Conservation (phyloP, 2,113 vertebrate species). For the Oreochromis aureus region DNA sequence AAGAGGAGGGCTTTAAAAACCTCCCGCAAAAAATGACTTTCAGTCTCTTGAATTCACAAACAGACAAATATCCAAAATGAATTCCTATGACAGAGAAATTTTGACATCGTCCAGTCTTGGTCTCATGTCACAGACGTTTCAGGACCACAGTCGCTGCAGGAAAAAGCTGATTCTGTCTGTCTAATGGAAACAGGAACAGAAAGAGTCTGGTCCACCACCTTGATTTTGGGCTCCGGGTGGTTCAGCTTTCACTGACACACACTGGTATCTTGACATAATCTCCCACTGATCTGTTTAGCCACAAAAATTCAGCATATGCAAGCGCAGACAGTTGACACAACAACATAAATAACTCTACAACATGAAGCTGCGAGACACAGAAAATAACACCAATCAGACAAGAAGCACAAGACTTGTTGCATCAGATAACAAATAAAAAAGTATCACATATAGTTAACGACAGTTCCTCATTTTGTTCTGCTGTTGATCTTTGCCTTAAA, state of each 20-base stretch:
- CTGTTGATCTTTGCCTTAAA: not conserved
- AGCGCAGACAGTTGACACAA: not conserved
- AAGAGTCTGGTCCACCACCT: not conserved
- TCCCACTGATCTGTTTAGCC: not conserved
- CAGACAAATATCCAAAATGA: not conserved
- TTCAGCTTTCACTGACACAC: not conserved
- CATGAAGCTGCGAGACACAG: not conserved
- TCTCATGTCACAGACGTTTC: not conserved
- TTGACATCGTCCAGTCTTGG: not conserved
- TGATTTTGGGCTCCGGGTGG: not conserved
- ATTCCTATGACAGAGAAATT: not conserved
- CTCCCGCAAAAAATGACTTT: not conserved
- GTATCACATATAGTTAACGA: not conserved
- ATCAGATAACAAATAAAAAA: rapidly evolving
- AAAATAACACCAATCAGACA: not conserved
- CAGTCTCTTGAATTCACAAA: rapidly evolving
- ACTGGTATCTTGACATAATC: not conserved
- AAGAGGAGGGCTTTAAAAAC: not conserved
- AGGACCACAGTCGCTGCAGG: not conserved
- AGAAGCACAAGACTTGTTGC: not conserved
- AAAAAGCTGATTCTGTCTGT: rapidly evolving
- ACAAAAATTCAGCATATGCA: not conserved
- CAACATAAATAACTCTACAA: rapidly evolving
- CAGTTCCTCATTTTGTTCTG: not conserved
- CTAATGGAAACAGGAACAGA: not conserved